phyloP scores from a whole-genome alignment of 2,113 vertebrate species.

The Chionis minor region DNA sequence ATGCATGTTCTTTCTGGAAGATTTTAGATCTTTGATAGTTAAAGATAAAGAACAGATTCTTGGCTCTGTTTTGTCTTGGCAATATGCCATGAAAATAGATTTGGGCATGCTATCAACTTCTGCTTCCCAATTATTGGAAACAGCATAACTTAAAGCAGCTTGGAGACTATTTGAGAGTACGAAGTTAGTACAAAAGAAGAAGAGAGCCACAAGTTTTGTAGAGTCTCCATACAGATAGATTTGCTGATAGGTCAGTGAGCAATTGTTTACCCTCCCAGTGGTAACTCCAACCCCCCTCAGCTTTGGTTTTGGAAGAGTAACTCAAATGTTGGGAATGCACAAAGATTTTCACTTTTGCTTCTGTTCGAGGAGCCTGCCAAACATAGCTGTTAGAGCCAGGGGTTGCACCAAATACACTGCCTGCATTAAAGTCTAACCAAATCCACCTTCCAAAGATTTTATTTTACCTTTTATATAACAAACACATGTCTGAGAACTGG shows the following conservation, averaged over 20 bases:
- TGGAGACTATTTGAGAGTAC: neutral
- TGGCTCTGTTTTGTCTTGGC: neutral
- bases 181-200: neutral
- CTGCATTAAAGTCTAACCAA: neutral
- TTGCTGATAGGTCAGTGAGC: neutral
- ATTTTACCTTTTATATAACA: neutral
- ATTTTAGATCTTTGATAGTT: neutral
- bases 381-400: neutral
- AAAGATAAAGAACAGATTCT: neutral
- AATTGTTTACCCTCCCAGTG: neutral
- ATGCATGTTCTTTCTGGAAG: neutral
- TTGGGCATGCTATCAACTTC: neutral
- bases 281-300: neutral
- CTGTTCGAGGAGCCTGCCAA: neutral
- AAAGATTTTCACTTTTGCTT: neutral
- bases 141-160: neutral
- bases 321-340: neutral
- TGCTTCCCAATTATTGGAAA: neutral
- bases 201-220: neutral
- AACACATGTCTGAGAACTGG: neutral
- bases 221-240: rapidly evolving
- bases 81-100: neutral
- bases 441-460: neutral
- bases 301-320: neutral
- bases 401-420: neutral